phyloP scores from a whole-genome alignment of 2,797 vertebrate species.

The Alectoris magna region DNA sequence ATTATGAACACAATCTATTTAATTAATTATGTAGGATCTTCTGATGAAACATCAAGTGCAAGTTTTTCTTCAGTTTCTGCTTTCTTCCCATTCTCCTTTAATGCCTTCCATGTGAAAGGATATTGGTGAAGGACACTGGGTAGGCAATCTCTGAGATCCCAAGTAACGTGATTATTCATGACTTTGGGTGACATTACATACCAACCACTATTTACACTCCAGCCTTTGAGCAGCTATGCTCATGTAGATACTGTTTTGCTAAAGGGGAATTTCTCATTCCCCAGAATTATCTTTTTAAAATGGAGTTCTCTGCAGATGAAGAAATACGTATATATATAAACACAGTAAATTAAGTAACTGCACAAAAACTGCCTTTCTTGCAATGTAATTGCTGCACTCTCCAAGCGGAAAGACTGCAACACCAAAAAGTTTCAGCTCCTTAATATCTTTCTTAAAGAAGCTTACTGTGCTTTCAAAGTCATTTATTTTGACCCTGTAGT shows the following conservation, averaged over 20 bases:
- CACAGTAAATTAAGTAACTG: not conserved
- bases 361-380: not conserved
- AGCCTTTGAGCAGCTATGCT: not conserved
- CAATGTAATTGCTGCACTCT: not conserved
- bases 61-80: not conserved
- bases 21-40: not conserved
- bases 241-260: not conserved
- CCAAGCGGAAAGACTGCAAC: not conserved
- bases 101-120: not conserved
- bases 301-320: not conserved
- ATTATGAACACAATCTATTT: not conserved
- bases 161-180: not conserved
- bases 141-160: not conserved
- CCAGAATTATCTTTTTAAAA: not conserved
- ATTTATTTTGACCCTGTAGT: not conserved
- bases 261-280: not conserved
- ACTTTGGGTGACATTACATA: not conserved
- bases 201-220: not conserved
- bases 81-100: not conserved
- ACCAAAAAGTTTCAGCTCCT: not conserved
- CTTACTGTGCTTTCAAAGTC: not conserved
- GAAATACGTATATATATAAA: not conserved
- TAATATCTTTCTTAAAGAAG: not conserved
- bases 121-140: not conserved
- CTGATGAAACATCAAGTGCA: not conserved